Evolutionary conservation across 2,797 vertebrate species (phyloP).

Genomic region (Macropus fuliginosus): DNA sequence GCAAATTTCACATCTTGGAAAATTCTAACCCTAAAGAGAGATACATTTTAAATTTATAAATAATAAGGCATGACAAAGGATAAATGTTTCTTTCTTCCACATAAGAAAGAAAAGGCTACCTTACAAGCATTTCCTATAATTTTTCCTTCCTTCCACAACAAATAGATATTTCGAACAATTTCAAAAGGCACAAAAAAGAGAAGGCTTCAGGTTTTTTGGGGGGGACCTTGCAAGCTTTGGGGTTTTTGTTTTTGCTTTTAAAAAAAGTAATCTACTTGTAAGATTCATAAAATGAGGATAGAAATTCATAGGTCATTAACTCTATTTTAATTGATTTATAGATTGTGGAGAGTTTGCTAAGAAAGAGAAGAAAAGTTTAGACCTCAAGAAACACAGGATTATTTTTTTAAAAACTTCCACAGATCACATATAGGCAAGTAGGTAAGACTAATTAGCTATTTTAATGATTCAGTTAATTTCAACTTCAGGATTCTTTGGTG

Average conservation of each 20-base stretch:
- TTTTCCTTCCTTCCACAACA: neutral
- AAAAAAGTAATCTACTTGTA: neutral
- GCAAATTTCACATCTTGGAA: neutral
- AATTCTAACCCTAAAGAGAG: neutral
- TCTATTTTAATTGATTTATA: neutral
- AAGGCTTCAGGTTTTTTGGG: neutral
- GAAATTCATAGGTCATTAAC: neutral
- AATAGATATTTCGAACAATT: neutral
- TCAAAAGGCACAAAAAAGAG: neutral
- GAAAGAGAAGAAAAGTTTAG: neutral
- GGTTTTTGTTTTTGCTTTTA: neutral
- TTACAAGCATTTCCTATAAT: neutral
- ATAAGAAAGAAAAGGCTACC: neutral
- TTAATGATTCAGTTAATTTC: neutral
- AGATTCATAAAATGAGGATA: neutral
- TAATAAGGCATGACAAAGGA: neutral
- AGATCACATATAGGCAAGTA: conserved; percentile 3
- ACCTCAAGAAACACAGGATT: conserved; percentile 27
- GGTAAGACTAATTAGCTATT: neutral
- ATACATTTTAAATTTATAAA: neutral
- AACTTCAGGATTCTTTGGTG: conserved; percentile 14
- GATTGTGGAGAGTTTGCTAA: neutral
- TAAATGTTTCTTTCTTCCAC: neutral
- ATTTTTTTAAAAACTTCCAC: conserved; percentile 11
- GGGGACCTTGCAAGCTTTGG: neutral